Conservation (phyloP, 2,888 invertebrate genomes). For the Thecocarcelia acutangulata region DNA sequence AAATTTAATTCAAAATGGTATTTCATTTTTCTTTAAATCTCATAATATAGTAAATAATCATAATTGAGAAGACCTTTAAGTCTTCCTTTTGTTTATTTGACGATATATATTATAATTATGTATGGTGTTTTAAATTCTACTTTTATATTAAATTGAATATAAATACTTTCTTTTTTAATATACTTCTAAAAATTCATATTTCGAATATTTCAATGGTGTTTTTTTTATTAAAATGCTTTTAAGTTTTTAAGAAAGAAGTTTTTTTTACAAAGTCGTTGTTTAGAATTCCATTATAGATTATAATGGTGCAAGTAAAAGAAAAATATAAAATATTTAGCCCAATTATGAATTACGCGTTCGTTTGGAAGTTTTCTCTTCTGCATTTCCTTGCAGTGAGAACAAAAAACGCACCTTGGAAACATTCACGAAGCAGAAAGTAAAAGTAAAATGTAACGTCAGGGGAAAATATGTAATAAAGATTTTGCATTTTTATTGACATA, state of each 20-base stretch:
- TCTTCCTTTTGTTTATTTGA: slow-evolving; percentile 28
- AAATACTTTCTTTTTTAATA: slow-evolving; percentile 40
- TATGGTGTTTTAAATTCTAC: slow-evolving; percentile 45
- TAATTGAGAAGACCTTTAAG: slow-evolving; percentile 34
- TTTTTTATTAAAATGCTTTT: slow-evolving; percentile 21
- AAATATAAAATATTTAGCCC: neutral
- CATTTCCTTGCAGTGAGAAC: too few relatives aligned
- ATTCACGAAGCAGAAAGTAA: too few relatives aligned
- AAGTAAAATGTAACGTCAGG: too few relatives aligned
- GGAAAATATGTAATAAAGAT: too few relatives aligned
- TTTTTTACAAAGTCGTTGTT: slow-evolving; percentile 53
- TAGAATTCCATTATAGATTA: slow-evolving; percentile 31
- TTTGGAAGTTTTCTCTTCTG: too few relatives aligned
- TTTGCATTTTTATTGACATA: too few relatives aligned
- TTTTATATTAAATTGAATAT: slow-evolving; percentile 52
- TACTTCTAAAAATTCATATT: slow-evolving; percentile 21
- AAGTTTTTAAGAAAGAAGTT: slow-evolving; percentile 16
- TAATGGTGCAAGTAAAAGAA: neutral
- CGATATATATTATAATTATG: slow-evolving; percentile 42
- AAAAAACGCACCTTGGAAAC: too few relatives aligned
- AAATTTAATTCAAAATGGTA: slow-evolving; percentile 48
- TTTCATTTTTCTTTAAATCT: slow-evolving; percentile 50
- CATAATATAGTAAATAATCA: slow-evolving; percentile 60
- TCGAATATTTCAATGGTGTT: neutral
- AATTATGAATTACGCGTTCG: neutral